These are phyloP conservation scores for Melinopterus prodromus DNA, from an alignment of 2,888 invertebrate genomes.

Conservation along the genomic window DNA sequence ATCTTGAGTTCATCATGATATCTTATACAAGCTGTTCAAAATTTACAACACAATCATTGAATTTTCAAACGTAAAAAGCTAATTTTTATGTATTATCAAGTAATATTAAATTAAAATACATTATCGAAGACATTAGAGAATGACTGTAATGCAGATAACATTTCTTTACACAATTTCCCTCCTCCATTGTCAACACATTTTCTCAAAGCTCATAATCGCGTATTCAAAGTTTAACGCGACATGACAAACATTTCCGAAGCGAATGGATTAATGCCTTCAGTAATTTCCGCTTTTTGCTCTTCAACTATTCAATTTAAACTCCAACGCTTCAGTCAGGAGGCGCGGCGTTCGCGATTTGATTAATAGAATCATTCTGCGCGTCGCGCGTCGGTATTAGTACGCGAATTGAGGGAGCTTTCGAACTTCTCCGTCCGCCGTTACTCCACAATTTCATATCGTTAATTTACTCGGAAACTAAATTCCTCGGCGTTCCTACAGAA, in stretches of 20 bases:
- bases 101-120: too few relatives aligned
- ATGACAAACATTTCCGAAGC: not conserved
- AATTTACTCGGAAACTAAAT: slow-evolving; percentile 4
- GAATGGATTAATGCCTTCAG: not conserved
- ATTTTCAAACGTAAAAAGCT: too few relatives aligned
- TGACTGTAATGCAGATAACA: not conserved
- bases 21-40: too few relatives aligned
- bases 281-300: slow-evolving; percentile 4
- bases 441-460: not conserved
- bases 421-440: not conserved
- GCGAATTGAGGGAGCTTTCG: not conserved
- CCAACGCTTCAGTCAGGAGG: not conserved
- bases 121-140: too few relatives aligned
- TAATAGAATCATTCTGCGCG: slow-evolving; percentile 4
- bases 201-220: not conserved
- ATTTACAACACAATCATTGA: too few relatives aligned
- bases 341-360: slow-evolving; percentile 4
- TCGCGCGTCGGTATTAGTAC: not conserved
- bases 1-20: too few relatives aligned
- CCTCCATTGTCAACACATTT: not conserved
- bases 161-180: not conserved
- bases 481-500: not conserved
- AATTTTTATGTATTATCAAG: too few relatives aligned
- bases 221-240: not conserved
- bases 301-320: slow-evolving; percentile 4